Conservation (phyloP, 2,797 vertebrate species). For the Pseudocheirus occidentalis region DNA sequence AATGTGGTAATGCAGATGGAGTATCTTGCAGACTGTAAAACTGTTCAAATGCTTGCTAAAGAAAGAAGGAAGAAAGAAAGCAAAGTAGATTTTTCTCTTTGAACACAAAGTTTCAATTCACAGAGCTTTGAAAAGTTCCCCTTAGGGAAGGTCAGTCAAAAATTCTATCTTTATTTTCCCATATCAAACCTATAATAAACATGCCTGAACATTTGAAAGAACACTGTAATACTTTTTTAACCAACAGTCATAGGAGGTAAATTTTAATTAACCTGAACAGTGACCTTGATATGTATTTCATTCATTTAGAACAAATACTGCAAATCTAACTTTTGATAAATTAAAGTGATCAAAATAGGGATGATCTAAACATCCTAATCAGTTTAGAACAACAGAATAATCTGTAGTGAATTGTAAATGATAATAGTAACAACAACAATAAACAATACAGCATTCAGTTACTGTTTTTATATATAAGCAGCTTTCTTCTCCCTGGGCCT, state of each 20-base stretch:
- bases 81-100: not conserved
- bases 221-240: slow-evolving; percentile 40
- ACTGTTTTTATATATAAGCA: not conserved
- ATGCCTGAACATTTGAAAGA: slow-evolving; percentile 8
- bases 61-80: not conserved
- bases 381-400: not conserved
- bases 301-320: slow-evolving; percentile 69
- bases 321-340: slow-evolving; percentile 52
- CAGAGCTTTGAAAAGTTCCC: not conserved
- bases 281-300: slow-evolving; percentile 71
- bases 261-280: slow-evolving; percentile 78
- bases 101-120: not conserved
- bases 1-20: not conserved
- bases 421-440: not conserved
- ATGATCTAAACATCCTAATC: not conserved
- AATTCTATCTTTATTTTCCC: not conserved
- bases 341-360: slow-evolving; percentile 57
- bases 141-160: slow-evolving; percentile 34
- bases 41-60: not conserved
- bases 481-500: not conserved
- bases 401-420: not conserved
- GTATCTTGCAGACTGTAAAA: not conserved
- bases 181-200: slow-evolving; percentile 3
- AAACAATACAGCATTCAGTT: not conserved
- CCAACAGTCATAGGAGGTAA: slow-evolving; percentile 32